Conservation (phyloP, 2,888 invertebrate species). For the Tetranychus piercei region DNA sequence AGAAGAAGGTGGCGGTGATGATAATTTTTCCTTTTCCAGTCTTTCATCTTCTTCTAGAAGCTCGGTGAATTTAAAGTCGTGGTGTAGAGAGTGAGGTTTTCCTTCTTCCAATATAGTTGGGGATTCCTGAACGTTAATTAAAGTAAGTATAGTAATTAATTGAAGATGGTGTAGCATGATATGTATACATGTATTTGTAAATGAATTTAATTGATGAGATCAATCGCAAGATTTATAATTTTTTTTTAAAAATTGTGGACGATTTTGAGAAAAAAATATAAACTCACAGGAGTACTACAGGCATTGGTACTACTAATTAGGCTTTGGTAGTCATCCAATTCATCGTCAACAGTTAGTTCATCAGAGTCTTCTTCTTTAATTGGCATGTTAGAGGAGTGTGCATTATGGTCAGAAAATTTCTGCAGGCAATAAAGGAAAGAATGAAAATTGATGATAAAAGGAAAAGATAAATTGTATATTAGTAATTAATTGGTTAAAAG, state of each 20-base stretch:
- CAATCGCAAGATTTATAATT: no score
- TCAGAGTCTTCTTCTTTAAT: slow-evolving; percentile 15
- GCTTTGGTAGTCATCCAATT: not conserved
- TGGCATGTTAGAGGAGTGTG: slow-evolving; percentile 1
- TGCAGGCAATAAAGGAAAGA: not conserved
- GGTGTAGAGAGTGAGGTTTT: not conserved
- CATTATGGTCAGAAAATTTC: slow-evolving; percentile 8
- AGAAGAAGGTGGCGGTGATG: not conserved
- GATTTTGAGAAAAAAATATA: not conserved
- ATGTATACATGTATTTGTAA: no score
- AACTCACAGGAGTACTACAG: slow-evolving; percentile 14
- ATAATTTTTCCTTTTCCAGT: not conserved
- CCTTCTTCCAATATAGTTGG: slow-evolving; percentile 3
- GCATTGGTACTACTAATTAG: slow-evolving; percentile 3
- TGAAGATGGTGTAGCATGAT: no score
- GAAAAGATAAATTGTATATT: not conserved
- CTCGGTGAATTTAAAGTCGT: not conserved
- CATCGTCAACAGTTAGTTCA: not conserved
- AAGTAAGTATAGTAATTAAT: not conserved
- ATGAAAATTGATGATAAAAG: not conserved
- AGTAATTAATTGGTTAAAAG: not conserved
- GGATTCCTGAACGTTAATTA: not conserved
- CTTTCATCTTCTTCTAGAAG: not conserved
- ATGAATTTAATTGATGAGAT: no score
- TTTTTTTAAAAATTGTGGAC: no score